phyloP scores from a whole-genome alignment of 2,797 vertebrate genomes.

The Pangasius krempfi region DNA sequence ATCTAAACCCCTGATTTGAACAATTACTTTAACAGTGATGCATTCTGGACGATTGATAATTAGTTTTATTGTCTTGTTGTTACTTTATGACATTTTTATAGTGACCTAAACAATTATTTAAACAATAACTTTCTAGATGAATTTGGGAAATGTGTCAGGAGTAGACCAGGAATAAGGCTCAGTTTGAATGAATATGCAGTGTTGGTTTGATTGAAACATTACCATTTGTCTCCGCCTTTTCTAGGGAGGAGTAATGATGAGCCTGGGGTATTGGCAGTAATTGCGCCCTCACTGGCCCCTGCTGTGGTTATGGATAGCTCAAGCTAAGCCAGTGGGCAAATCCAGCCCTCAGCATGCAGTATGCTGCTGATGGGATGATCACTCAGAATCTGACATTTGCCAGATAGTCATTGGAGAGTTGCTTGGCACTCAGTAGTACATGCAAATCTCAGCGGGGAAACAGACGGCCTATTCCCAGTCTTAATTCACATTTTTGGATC shows the following conservation, averaged over 20 bases:
- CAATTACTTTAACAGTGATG: not conserved
- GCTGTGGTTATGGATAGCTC: constrained; percentile 48
- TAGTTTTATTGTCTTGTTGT: too few relatives aligned
- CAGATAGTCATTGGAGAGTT: constrained; percentile 44
- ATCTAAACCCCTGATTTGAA: not conserved
- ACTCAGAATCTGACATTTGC: constrained; percentile 45
- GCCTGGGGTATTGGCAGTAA: constrained; percentile 35
- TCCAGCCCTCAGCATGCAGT: constrained; percentile 41
- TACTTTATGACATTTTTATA: not conserved
- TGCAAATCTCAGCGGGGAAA: constrained; percentile 42
- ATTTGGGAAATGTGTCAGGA: not conserved
- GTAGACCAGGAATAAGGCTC: constrained; percentile 8
- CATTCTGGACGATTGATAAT: not conserved
- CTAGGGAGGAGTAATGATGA: constrained; percentile 14
- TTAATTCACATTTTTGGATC: constrained; percentile 45
- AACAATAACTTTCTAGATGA: not conserved
- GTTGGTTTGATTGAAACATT: constrained; percentile 22
- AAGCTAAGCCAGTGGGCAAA: constrained; percentile 50
- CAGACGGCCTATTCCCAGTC: constrained; percentile 33
- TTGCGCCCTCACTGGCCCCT: constrained; percentile 27
- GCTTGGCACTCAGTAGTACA: constrained; percentile 44
- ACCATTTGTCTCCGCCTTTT: constrained; percentile 29
- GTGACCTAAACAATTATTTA: not conserved
- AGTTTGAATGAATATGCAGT: constrained; percentile 11
- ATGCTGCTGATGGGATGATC: constrained; percentile 43